Conservation (phyloP, 2,888 invertebrate genomes). For the Mythimna lalbum region DNA sequence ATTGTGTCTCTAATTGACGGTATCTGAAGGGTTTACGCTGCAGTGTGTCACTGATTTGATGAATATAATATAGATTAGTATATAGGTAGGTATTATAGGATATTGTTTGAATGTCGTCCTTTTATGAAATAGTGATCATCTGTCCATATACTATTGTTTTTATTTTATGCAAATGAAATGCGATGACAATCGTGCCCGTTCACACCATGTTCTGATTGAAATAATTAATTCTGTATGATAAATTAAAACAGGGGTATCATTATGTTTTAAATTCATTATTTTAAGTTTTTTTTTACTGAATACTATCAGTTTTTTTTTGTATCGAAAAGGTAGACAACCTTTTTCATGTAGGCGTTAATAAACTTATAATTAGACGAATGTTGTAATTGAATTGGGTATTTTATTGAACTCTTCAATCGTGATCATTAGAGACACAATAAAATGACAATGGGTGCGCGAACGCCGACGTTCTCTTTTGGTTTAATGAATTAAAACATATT, state of each 20-base stretch:
- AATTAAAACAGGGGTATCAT: constrained; percentile 16
- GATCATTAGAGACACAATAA: too few species aligned
- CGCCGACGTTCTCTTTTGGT: too few species aligned
- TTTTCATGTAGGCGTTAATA: constrained; percentile 1
- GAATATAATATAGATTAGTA: too few species aligned
- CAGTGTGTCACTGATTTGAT: too few species aligned
- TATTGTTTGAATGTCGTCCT: neutral
- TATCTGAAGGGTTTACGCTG: too few species aligned
- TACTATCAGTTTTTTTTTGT: neutral
- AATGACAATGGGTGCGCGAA: too few species aligned
- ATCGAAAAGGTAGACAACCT: neutral
- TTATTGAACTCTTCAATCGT: too few species aligned
- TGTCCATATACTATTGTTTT: constrained; percentile 25
- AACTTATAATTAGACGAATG: too few species aligned
- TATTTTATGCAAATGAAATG: constrained; percentile 45
- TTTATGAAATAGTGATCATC: constrained; percentile 16
- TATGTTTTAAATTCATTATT: constrained; percentile 3
- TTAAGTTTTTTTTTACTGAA: neutral
- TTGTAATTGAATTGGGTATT: too few species aligned
- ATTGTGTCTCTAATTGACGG: too few species aligned
- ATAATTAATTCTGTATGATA: constrained; percentile 41
- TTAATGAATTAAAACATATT: too few species aligned
- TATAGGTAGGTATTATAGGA: neutral
- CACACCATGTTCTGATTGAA: constrained; percentile 39
- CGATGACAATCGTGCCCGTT: constrained; percentile 31